phyloP scores from a whole-genome alignment of 2,888 invertebrate genomes.

The Oscheius onirici region DNA sequence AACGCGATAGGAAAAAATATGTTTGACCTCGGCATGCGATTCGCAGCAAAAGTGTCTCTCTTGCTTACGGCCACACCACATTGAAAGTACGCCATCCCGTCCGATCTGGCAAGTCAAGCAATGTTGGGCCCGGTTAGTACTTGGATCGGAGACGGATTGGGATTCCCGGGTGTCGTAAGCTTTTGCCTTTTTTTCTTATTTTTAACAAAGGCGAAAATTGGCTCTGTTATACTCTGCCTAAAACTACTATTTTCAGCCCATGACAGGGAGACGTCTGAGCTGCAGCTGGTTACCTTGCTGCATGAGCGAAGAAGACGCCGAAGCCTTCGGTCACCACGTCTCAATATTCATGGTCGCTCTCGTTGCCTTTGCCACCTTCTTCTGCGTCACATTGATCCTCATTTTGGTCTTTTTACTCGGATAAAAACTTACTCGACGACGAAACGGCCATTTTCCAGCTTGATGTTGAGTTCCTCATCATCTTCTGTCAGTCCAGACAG shows the following conservation, averaged over 20 bases:
- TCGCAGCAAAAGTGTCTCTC: too few species aligned
- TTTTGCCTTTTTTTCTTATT: too few species aligned
- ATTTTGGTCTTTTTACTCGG: constrained; percentile 61
- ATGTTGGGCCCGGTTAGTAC: too few species aligned
- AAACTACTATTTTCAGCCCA: too few species aligned
- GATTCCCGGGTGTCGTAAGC: too few species aligned
- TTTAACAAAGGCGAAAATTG: constrained; percentile 30
- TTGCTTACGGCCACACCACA: too few species aligned
- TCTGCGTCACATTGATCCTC: constrained; percentile 61
- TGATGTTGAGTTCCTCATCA: constrained; percentile 6
- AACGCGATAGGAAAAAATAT: too few species aligned
- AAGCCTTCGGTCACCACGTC: constrained; percentile 60
- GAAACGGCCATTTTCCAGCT: constrained; percentile 41
- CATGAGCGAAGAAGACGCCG: constrained; percentile 57
- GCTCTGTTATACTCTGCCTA: too few species aligned
- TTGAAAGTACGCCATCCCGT: too few species aligned
- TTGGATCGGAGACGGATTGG: too few species aligned
- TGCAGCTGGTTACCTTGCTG: constrained; percentile 61
- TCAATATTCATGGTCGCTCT: constrained; percentile 63
- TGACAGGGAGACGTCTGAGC: constrained; percentile 36
- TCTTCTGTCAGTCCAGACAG: constrained; percentile 11
- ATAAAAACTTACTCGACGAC: constrained; percentile 46
- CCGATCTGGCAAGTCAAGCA: too few species aligned
- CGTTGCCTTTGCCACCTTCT: constrained; percentile 62
- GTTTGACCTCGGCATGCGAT: too few species aligned